Conservation (phyloP, 2,888 invertebrate species). For the Auanema sp. region DNA sequence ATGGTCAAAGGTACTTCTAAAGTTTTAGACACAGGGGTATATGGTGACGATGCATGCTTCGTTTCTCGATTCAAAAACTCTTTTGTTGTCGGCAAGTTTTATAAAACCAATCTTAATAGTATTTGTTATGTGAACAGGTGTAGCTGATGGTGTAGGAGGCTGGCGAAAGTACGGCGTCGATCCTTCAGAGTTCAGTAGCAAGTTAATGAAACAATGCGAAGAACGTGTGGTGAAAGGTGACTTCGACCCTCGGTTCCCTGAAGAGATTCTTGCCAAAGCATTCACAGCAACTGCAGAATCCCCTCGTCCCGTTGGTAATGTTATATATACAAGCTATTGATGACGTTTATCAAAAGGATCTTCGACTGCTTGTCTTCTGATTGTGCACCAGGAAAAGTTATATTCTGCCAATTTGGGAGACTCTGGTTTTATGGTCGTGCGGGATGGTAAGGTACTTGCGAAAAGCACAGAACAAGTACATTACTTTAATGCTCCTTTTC, state of each 20-base stretch:
- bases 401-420: constrained; percentile 98
- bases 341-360: constrained; percentile 70
- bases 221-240: constrained; percentile 71
- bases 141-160: constrained; percentile 97
- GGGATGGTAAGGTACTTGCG: constrained; percentile 79
- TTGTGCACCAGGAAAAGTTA: constrained; percentile 85
- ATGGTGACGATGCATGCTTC: constrained; percentile 98
- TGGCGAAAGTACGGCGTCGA: constrained; percentile 97
- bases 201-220: constrained; percentile 79
- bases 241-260: constrained; percentile 73
- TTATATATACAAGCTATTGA: background rate
- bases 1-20: constrained; percentile 57
- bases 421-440: constrained; percentile 91
- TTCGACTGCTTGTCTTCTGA: constrained; percentile 94
- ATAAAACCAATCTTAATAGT: background rate
- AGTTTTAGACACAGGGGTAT: constrained; percentile 74
- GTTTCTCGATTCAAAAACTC: constrained; percentile 76
- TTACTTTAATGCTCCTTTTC: constrained; percentile 98
- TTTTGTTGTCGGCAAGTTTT: constrained; percentile 85
- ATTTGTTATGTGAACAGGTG: constrained; percentile 72
- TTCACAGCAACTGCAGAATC: constrained; percentile 51
- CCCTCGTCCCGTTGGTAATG: constrained; percentile 57
- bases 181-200: constrained; percentile 91
- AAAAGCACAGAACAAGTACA: constrained; percentile 95
- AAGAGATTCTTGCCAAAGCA: constrained; percentile 55